These are phyloP conservation scores for Labeo rohita DNA, from an alignment of 2,113 vertebrate species.

Conservation along the genomic window DNA sequence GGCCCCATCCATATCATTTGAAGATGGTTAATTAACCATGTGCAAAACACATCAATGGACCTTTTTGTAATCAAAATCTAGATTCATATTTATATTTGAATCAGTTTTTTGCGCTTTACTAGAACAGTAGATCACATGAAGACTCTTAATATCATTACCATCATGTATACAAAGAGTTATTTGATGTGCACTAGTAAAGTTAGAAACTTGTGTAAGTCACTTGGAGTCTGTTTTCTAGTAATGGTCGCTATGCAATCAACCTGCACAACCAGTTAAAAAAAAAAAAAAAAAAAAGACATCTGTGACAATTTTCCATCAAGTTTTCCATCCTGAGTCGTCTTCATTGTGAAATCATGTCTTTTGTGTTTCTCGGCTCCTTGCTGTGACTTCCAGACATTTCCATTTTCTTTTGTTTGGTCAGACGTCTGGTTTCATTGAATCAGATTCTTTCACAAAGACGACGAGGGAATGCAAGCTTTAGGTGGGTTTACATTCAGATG, in stretches of 20 bases:
- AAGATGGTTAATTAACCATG: not conserved
- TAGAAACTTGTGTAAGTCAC: not conserved
- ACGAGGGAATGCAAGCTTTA: not conserved
- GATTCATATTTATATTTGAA: too few species aligned
- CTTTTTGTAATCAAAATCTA: too few species aligned
- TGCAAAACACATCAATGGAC: too few species aligned
- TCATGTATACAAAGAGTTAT: not conserved
- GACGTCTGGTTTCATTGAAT: slow-evolving; percentile 1
- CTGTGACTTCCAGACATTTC: not conserved
- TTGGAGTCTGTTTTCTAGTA: not conserved
- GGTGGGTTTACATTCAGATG: not conserved
- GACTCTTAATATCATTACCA: too few species aligned
- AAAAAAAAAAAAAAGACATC: not conserved
- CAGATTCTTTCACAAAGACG: not conserved
- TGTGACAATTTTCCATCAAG: not conserved
- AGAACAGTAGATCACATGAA: too few species aligned
- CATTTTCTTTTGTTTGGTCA: slow-evolving; percentile 16
- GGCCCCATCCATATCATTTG: not conserved
- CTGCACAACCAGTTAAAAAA: not conserved
- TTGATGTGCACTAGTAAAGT: not conserved
- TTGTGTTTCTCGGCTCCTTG: not conserved
- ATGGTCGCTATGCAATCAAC: not conserved
- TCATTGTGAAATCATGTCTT: not conserved
- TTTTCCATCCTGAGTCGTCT: not conserved
- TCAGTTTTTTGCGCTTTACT: too few species aligned